These are phyloP conservation scores for Phenganax stokvisi DNA, from an alignment of 92 coral and sea anemone species.

Conservation along the genomic window DNA sequence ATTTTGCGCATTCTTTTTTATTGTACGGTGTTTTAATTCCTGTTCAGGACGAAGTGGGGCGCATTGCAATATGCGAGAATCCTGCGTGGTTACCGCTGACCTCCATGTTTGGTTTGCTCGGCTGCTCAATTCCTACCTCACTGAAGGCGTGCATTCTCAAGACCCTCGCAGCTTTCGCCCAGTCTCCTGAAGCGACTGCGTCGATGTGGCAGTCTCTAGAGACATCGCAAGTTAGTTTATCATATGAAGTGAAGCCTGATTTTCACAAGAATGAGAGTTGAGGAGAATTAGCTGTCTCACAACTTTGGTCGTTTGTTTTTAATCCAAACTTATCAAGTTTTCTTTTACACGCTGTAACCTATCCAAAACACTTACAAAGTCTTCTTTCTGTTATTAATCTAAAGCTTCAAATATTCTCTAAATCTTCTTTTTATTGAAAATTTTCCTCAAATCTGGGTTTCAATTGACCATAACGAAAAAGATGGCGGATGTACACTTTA, in stretches of 20 bases:
- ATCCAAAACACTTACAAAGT: no score
- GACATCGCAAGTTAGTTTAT: slow-evolving; percentile 64
- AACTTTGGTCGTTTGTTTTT: no score
- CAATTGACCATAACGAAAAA: no score
- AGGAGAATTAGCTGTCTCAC: no score
- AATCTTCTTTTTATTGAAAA: no score
- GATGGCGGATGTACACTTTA: no score
- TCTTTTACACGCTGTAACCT: no score
- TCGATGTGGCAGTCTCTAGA: slow-evolving; percentile 95
- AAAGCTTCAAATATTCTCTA: no score
- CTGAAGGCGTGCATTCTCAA: slow-evolving; percentile 73
- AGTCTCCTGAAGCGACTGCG: slow-evolving; percentile 83
- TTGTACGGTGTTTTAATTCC: not conserved
- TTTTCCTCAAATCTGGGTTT: no score
- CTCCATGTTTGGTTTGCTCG: slow-evolving; percentile 84
- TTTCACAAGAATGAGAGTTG: not conserved
- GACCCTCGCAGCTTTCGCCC: slow-evolving; percentile 89
- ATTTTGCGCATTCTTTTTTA: not conserved
- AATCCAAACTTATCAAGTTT: no score
- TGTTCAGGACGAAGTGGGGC: slow-evolving; percentile 71
- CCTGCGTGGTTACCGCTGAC: slow-evolving; percentile 94
- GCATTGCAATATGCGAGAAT: slow-evolving; percentile 88
- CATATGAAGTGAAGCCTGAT: not conserved
- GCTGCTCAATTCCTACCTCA: slow-evolving; percentile 78
- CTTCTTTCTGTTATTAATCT: no score